Base-by-base conservation (phyloP, 2,797 vertebrate species). In the Sebastes hubbsi region DNA sequence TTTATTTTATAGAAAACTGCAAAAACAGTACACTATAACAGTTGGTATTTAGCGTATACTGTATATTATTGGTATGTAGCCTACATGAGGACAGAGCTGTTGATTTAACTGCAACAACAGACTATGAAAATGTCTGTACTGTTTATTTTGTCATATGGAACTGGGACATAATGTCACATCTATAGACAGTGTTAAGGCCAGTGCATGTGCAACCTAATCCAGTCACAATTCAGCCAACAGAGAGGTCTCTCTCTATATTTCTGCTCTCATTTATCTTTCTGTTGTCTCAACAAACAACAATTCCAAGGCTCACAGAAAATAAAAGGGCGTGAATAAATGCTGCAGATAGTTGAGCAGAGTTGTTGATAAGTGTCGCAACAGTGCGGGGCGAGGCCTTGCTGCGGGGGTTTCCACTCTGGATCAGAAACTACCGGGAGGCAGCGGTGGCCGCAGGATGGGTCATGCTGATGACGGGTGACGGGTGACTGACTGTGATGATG, bases 341-440 rank as follows among this genome's bases (percentile, higher is more conserved):
- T 58, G n/a, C 56, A 60, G 75, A 75, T 56, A 81, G 80, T 85
- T 18, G 79, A 88, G 78, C 20, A 30, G 72, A 81, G 36, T 42
- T 42, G 54, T 58, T 46, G 75, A 81, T 89, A 54, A 74, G 67
- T 66, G 83, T 86, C 79, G 6, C 32, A 75, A 75, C 61, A 56
- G 79, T 1, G 58, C 38, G 42, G 27, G 63, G 72, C 27, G 62
- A 81, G 34, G 83, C 10, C 59, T 64, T 25, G 24, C 71, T 58
- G 72, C 64, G 27, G 82, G 78, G 62, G 77, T 83, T 86, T 87
- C 80, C 78, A 79, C 49, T 14, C 30, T 54, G 77, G 49, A 63
- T 29, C 61, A 83, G 90, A 87, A 92, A 89, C 78, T 86, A 82
- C 46, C 71, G 20, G n/a, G 24, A 66, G 52, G 62, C 69, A 76